These are phyloP conservation scores for Galagoides demidoff DNA, from an alignment of 2,797 vertebrate species.

Conservation along the genomic window DNA sequence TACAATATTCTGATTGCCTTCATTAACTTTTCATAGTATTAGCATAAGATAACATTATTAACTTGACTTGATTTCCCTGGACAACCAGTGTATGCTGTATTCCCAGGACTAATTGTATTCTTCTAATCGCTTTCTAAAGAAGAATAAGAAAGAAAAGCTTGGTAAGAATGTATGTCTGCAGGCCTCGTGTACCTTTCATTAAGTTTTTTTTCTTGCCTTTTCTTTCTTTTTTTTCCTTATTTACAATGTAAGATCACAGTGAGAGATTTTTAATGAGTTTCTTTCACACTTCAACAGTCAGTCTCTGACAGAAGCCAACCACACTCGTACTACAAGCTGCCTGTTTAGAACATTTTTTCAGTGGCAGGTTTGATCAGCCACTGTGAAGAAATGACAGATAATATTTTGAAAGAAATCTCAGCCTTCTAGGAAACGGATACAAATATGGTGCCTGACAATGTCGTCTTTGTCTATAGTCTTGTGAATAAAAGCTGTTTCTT, in stretches of 20 bases:
- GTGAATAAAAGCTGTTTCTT: constrained; percentile 64
- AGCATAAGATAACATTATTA: constrained; percentile 81
- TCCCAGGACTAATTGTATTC: constrained; percentile 83
- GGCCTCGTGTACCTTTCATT: constrained; percentile 86
- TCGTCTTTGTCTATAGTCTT: constrained; percentile 57
- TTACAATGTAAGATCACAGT: constrained; percentile 86
- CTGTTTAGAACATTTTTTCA: constrained; percentile 87
- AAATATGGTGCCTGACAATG: constrained; percentile 71
- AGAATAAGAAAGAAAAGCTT: constrained; percentile 75
- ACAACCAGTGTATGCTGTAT: constrained; percentile 77
- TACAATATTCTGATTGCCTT: constrained; percentile 72
- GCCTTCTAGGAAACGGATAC: constrained; percentile 80
- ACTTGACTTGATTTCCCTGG: constrained; percentile 76
- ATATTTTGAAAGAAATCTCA: constrained; percentile 82
- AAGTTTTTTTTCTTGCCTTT: constrained; percentile 76
- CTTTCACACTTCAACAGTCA: constrained; percentile 89
- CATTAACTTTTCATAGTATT: constrained; percentile 83
- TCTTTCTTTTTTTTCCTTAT: constrained; percentile 68
- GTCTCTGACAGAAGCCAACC: constrained; percentile 88
- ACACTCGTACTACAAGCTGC: constrained; percentile 85
- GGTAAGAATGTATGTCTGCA: constrained; percentile 81
- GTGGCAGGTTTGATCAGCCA: constrained; percentile 85
- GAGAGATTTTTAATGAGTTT: constrained; percentile 91
- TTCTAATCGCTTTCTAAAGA: constrained; percentile 82
- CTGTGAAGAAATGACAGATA: constrained; percentile 83